Conservation (phyloP, 2,113 vertebrate species). For the Nanger granti region DNA sequence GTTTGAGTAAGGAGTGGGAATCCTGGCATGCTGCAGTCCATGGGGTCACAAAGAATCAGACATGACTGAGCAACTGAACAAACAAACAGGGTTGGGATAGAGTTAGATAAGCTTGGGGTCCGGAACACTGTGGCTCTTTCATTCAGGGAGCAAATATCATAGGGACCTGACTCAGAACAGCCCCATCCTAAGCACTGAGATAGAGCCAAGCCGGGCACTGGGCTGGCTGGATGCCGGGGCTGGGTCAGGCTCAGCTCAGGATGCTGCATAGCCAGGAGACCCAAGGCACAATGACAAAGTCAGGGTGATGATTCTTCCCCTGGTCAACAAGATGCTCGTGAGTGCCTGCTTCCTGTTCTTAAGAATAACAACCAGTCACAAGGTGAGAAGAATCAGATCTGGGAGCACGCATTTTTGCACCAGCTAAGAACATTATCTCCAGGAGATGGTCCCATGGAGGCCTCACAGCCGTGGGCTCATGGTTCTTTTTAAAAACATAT, state of each 20-base stretch:
- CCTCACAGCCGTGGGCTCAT: rapidly evolving
- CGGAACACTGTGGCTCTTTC: too few relatives aligned
- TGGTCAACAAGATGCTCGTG: rapidly evolving
- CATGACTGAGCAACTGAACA: neutral
- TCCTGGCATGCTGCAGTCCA: neutral
- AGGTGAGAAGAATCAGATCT: rapidly evolving
- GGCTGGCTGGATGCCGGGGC: neutral
- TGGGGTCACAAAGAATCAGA: neutral
- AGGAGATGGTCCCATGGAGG: rapidly evolving
- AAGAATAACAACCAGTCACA: neutral
- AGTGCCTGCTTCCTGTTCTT: too few relatives aligned
- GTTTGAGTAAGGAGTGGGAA: neutral
- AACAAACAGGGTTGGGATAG: neutral
- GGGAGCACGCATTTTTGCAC: rapidly evolving
- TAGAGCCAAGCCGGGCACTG: neutral
- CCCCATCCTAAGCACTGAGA: neutral
- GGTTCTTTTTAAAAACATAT: neutral
- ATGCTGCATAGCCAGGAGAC: rapidly evolving
- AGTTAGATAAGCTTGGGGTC: neutral
- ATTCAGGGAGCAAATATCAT: too few relatives aligned
- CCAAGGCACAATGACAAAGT: neutral
- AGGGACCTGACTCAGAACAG: neutral
- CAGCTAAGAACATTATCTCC: too few relatives aligned
- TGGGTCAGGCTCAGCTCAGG: too few relatives aligned
- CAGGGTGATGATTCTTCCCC: neutral